Evolutionary conservation across 2,797 vertebrate genomes (phyloP).

Genomic region (Propithecus perrieri): DNA sequence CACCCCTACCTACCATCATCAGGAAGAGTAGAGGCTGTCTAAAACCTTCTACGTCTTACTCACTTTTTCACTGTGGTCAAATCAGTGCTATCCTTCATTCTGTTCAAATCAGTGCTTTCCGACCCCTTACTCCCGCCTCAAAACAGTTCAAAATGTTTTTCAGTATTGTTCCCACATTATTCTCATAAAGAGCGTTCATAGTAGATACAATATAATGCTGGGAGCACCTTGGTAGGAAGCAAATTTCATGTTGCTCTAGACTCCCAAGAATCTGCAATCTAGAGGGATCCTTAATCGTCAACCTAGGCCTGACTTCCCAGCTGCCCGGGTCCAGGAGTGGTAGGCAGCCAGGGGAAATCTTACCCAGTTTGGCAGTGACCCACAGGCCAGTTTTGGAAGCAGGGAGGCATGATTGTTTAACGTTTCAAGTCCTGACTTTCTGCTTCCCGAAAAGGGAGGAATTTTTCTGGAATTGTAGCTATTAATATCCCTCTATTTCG

Average conservation of each 20-base stretch:
- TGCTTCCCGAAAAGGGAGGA: constrained; percentile 53
- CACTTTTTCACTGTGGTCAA: neutral
- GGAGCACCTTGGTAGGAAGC: neutral
- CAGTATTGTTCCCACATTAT: neutral
- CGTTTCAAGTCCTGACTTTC: constrained; percentile 51
- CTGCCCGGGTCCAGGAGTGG: neutral
- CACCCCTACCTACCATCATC: neutral
- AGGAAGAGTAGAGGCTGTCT: neutral
- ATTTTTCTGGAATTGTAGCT: constrained; percentile 14
- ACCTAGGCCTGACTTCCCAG: neutral
- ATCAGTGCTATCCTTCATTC: neutral
- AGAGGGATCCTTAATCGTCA: neutral
- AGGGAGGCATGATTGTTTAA: neutral
- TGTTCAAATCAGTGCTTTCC: neutral
- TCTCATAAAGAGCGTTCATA: neutral
- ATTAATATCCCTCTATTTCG: constrained; percentile 35
- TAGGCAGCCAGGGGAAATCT: constrained; percentile 16
- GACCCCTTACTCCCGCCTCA: neutral
- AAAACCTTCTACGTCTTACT: neutral
- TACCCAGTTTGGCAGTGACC: neutral
- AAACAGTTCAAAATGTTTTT: neutral
- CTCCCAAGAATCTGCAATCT: neutral
- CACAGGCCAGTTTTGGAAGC: constrained; percentile 50
- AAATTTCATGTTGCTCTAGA: neutral
- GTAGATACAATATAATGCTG: neutral